Percentiles rank a stretch among this genome's conserved stretches.
Evolutionary conservation across 2,797 vertebrate species (phyloP).

Genomic region (Scarus forsteni): DNA sequence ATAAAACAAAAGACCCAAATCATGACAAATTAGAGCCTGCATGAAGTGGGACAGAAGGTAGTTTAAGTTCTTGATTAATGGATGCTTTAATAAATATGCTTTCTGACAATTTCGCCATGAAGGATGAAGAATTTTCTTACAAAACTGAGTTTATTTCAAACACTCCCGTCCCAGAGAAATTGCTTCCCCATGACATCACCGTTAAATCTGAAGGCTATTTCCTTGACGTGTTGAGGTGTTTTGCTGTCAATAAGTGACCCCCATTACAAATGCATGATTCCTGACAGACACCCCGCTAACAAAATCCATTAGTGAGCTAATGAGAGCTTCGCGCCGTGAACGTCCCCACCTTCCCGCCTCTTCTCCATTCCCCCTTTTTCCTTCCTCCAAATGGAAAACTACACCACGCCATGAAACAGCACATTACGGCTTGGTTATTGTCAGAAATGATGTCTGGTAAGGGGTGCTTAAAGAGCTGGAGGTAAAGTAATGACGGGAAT

Average conservation of each 20-base stretch:
- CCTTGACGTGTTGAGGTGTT: conserved; percentile 59
- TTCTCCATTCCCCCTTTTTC: neutral
- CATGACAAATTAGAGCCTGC: conserved; percentile 33
- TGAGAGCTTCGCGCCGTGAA: conserved; percentile 39
- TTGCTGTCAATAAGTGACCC: conserved; percentile 65
- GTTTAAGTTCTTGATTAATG: conserved; percentile 31
- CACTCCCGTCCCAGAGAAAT: conserved; percentile 51
- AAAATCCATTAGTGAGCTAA: conserved; percentile 79
- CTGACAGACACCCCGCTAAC: conserved; percentile 73
- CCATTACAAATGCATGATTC: conserved; percentile 73
- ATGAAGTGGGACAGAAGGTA: conserved; percentile 38
- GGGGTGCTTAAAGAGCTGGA: conserved; percentile 67
- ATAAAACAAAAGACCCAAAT: conserved; percentile 49
- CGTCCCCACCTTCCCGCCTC: conserved; percentile 17
- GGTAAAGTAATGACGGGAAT: conserved; percentile 63
- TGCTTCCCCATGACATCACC: conserved; percentile 57
- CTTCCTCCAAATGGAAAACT: conserved; percentile 52
- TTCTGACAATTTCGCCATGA: neutral
- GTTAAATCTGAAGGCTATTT: conserved; percentile 56
- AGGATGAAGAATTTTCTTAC: neutral
- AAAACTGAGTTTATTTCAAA: conserved; percentile 6
- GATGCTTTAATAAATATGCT: conserved; percentile 28
- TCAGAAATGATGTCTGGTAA: conserved; percentile 62
- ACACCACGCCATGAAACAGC: conserved; percentile 41
- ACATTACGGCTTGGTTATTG: conserved; percentile 63